Evolutionary conservation across 2,888 invertebrate species (phyloP).

Genomic region (Antitype chi): DNA sequence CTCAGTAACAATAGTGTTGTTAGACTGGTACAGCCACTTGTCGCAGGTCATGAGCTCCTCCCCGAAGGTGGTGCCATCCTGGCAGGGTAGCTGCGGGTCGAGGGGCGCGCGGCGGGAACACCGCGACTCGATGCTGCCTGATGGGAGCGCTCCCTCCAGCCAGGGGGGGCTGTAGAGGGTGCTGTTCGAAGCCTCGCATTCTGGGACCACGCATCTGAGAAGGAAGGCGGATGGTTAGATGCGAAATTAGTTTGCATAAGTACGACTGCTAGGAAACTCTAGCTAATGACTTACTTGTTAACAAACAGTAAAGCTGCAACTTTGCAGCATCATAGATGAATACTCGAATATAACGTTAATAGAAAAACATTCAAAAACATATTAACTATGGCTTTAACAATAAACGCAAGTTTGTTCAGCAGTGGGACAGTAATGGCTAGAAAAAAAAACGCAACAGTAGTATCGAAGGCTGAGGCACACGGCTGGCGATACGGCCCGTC

Average conservation of each 20-base stretch:
- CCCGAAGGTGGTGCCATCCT: constrained; percentile 74
- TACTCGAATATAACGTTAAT: neutral
- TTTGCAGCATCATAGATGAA: neutral
- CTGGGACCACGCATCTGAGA: constrained; percentile 84
- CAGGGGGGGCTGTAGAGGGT: constrained; percentile 79
- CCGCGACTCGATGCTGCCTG: constrained; percentile 69
- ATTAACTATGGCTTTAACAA: neutral
- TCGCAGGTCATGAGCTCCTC: constrained; percentile 75
- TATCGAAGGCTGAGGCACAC: neutral
- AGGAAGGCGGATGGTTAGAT: constrained; percentile 5
- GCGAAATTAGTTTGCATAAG: neutral
- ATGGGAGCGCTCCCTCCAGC: constrained; percentile 76
- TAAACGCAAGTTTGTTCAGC: neutral
- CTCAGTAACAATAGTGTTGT: constrained; percentile 77
- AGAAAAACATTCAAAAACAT: neutral
- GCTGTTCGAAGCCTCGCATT: constrained; percentile 83
- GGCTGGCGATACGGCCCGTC: neutral
- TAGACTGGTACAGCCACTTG: constrained; percentile 73
- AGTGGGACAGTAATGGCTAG: neutral
- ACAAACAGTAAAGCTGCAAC: no score
- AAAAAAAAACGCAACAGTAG: neutral
- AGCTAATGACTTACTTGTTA: no score
- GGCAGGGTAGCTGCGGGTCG: constrained; percentile 70
- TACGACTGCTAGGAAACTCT: no score
- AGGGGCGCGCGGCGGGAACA: constrained; percentile 75